Conservation (phyloP, 2,113 vertebrate genomes). For the Podarcis cretensis region DNA sequence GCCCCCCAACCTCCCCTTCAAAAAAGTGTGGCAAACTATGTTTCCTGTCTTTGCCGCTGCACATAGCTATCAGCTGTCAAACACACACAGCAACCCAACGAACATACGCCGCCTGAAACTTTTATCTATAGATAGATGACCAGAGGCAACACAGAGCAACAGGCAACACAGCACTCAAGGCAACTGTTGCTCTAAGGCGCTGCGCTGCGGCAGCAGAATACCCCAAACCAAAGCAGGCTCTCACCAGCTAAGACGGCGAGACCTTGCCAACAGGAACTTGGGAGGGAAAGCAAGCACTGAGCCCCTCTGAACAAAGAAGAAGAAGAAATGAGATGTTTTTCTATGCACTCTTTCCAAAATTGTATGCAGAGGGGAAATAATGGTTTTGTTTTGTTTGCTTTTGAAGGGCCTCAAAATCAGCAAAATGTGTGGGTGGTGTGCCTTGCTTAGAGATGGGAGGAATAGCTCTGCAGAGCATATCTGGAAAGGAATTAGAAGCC, state of each 20-base stretch:
- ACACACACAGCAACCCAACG: too few species aligned
- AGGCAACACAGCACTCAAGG: too few species aligned
- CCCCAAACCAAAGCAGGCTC: background rate
- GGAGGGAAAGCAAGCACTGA: background rate
- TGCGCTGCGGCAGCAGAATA: background rate
- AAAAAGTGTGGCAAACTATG: background rate
- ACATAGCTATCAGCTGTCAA: background rate
- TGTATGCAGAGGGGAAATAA: too few species aligned
- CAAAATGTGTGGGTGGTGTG: background rate
- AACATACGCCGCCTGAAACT: too few species aligned
- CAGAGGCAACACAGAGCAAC: too few species aligned
- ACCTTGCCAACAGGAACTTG: too few species aligned
- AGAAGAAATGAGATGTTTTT: background rate
- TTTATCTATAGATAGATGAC: too few species aligned
- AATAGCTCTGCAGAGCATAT: background rate
- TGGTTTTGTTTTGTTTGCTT: too few species aligned
- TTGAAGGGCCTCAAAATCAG: background rate
- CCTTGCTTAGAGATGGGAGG: background rate
- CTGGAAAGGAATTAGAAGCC: background rate
- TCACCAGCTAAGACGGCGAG: background rate
- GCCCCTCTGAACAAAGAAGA: background rate
- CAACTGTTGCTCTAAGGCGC: background rate
- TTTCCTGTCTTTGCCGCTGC: background rate
- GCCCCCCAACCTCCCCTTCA: background rate
- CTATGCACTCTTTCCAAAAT: too few species aligned